A percentile compares a stretch with the other conserved stretches of the same genome.
These are phyloP conservation scores for Stegana nigrithorax DNA, from an alignment of 2,888 invertebrate species.

Conservation along the genomic window DNA sequence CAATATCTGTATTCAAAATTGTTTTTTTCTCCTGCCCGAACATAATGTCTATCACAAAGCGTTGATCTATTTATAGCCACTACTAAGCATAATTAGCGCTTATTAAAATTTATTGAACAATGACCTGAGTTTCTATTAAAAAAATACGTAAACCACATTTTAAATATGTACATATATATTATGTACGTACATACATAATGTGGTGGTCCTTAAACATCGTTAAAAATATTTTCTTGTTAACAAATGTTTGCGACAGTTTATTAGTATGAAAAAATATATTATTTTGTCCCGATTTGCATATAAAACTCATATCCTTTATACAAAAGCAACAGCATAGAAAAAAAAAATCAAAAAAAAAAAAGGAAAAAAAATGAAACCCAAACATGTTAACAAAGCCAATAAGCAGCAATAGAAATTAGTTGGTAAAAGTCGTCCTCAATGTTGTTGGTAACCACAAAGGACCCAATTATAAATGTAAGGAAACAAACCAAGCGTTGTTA, in stretches of 20 bases:
- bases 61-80: no score
- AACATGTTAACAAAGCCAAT: slow-evolving; percentile 63
- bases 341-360: background rate
- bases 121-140: no score
- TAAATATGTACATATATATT: no score
- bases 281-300: slow-evolving; percentile 52
- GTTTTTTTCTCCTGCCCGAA: background rate
- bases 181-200: no score
- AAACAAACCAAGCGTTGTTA: slow-evolving; percentile 62
- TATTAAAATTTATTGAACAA: background rate
- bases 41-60: no score
- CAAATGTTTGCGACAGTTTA: slow-evolving; percentile 4
- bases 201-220: no score
- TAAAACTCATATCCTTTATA: slow-evolving; percentile 45
- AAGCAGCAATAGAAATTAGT: slow-evolving; percentile 61
- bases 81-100: background rate
- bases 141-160: no score
- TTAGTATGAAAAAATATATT: slow-evolving; percentile 13
- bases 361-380: slow-evolving; percentile 13
- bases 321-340: slow-evolving; percentile 42
- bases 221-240: slow-evolving; percentile 14
- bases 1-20: background rate
- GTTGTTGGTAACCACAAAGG: slow-evolving; percentile 59
- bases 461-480: slow-evolving; percentile 66
- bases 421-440: slow-evolving; percentile 49